Evolutionary conservation across 2,888 invertebrate species (phyloP).

Genomic region (Tetragonisca angustula): DNA sequence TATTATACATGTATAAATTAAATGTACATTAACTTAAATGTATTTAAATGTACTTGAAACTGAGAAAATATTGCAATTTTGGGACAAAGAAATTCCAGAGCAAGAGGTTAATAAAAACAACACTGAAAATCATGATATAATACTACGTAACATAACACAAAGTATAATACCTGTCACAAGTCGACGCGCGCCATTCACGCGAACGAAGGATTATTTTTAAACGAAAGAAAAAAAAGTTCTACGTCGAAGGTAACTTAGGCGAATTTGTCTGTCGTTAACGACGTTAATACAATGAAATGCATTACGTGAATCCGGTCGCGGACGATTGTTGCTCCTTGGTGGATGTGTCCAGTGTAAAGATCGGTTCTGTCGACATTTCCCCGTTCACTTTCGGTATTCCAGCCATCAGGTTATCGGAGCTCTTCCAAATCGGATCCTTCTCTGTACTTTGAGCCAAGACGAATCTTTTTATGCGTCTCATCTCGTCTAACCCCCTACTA

Average conservation of each 20-base stretch:
- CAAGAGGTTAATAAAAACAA: too few species aligned
- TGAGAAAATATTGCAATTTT: too few species aligned
- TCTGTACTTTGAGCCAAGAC: slow-evolving; percentile 80
- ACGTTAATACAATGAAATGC: slow-evolving; percentile 17
- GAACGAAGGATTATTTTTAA: too few species aligned
- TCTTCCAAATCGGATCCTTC: slow-evolving; percentile 81
- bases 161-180: too few species aligned
- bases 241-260: background rate
- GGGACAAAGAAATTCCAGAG: too few species aligned
- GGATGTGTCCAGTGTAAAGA: slow-evolving; percentile 24
- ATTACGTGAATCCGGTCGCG: slow-evolving; percentile 66
- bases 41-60: too few species aligned
- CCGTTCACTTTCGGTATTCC: slow-evolving; percentile 71
- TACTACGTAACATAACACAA: too few species aligned
- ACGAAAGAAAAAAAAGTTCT: background rate
- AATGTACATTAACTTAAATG: too few species aligned
- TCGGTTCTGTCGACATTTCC: slow-evolving; percentile 54
- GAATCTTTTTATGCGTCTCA: slow-evolving; percentile 83
- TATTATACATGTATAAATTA: too few species aligned
- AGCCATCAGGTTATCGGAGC: slow-evolving; percentile 79
- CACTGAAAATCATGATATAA: too few species aligned
- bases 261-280: background rate
- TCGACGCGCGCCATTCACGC: too few species aligned
- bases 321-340: slow-evolving; percentile 12
- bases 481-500: slow-evolving; percentile 46